A percentile compares a stretch with the other conserved stretches of the same genome.
Evolutionary conservation across 2,113 vertebrate species (phyloP).

Genomic region (Indicator maculatus): DNA sequence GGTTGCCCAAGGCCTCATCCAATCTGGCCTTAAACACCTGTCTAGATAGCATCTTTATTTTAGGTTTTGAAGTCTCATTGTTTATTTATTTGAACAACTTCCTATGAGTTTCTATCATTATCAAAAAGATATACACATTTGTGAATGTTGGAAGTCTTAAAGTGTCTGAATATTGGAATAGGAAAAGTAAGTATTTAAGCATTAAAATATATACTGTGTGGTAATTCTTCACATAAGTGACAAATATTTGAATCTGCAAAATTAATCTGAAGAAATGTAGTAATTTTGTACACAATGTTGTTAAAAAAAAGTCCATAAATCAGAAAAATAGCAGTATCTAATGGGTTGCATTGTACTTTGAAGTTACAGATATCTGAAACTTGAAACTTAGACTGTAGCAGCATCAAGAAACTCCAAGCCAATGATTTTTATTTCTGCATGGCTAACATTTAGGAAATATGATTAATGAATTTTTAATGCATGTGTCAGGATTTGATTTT

Average conservation of each 20-base stretch:
- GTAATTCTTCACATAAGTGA: neutral
- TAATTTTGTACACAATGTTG: neutral
- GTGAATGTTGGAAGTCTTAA: neutral
- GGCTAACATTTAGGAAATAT: neutral
- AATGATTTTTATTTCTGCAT: constrained; percentile 33
- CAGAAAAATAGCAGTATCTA: neutral
- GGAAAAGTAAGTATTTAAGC: neutral
- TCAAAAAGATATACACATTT: neutral
- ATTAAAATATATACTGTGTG: neutral
- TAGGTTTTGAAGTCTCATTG: neutral
- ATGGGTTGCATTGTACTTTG: neutral
- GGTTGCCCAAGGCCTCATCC: too few relatives aligned
- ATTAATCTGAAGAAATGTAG: neutral
- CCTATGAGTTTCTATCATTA: neutral
- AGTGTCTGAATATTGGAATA: neutral
- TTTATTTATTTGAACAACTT: neutral
- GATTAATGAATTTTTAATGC: constrained; percentile 45
- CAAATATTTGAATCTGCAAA: neutral
- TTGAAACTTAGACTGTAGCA: neutral
- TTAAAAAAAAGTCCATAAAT: neutral
- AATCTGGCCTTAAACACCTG: neutral
- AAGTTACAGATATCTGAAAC: neutral
- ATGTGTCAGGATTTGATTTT: neutral
- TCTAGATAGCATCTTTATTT: neutral
- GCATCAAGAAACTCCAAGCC: neutral